Base-by-base conservation (phyloP, 2,113 vertebrate species). In the Phaethon lepturus region DNA sequence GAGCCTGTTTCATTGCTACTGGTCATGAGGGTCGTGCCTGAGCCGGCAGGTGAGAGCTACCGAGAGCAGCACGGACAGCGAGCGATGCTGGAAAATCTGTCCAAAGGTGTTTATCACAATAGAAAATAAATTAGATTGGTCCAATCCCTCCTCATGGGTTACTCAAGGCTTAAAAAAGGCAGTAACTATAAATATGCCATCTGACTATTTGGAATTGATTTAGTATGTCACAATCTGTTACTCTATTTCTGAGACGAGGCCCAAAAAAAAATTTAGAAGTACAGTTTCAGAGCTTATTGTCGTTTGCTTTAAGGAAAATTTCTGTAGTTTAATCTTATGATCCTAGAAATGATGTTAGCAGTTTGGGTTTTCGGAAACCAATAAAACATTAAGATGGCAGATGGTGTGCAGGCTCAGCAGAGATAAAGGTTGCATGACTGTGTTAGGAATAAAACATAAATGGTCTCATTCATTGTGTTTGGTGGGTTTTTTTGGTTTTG, bases 311-410 rank as follows among this genome's bases (percentile, higher is more conserved):
- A 96, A 94, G 95, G 88, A 93, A 66, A 92, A 82, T 7, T 84
- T 89, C 87, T 82, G 29, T 87, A 47, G 78, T 88, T 92, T 77
- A 92, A 72, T 93, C 93, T 95, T 95, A 74, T 60, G 94, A 71
- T 86, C 33, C 73, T 78, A 94, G 83, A 88, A 96, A 97, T 75
- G 6, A 81, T 94, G 91, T 95, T 94, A 93, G 86, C 64, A 92
- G 71, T 84, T 90, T 90, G 79, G 7, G 44, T 83, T 90, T 92
- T 88, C 76, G 84, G 86, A 95, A 96, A 88, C 90, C 86, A 88
- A 72, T 83, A 91, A 91, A 91, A 96, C 92, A 96, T 88, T 94
- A 84, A 95, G 89, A 95, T 95, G 91, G 92, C 96, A 97, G 97
- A 96, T 97, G 92, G 93, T 88, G 84, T 93, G 86, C 60, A 3